Evolutionary conservation across 2,888 invertebrate genomes (phyloP).

Genomic region (Elmis aenea): DNA sequence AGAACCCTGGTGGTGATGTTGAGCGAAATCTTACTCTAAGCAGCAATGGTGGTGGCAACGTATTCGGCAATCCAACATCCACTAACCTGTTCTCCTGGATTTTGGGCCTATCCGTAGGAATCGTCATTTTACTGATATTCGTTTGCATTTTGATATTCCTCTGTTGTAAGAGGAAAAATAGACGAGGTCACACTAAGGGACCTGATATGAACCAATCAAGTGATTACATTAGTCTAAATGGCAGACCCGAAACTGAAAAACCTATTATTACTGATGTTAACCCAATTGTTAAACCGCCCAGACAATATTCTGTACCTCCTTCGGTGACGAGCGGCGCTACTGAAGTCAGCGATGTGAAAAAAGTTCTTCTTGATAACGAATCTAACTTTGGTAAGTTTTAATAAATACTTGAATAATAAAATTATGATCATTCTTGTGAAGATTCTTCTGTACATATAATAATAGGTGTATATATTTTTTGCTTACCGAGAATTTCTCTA

Average conservation of each 20-base stretch:
- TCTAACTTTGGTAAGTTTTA: conserved; percentile 49
- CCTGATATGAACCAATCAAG: conserved; percentile 36
- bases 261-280: conserved; percentile 78
- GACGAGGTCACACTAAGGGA: conserved; percentile 29
- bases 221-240: conserved; percentile 63
- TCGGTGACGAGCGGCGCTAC: conserved; percentile 69
- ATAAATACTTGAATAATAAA: conserved; percentile 2
- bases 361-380: conserved; percentile 74
- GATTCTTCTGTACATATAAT: neutral
- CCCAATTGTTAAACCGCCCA: conserved; percentile 77
- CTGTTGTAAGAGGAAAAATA: conserved; percentile 37
- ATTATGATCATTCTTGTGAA: conserved; percentile 3
- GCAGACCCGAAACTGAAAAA: conserved; percentile 80
- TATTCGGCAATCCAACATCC: conserved; percentile 22
- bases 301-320: conserved; percentile 68
- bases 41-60: conserved; percentile 32
- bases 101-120: conserved; percentile 47
- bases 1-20: conserved; percentile 74
- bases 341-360: conserved; percentile 77
- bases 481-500: too few relatives aligned
- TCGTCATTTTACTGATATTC: conserved; percentile 48
- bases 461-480: too few relatives aligned
- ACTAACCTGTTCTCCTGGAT: conserved; percentile 43
- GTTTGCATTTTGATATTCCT: conserved; percentile 45
- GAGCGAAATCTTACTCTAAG: conserved; percentile 69